Evolutionary conservation across 2,113 vertebrate genomes (phyloP), one percentile per base, ranked within the genome.

Genomic region (Catharus minimus): DNA sequence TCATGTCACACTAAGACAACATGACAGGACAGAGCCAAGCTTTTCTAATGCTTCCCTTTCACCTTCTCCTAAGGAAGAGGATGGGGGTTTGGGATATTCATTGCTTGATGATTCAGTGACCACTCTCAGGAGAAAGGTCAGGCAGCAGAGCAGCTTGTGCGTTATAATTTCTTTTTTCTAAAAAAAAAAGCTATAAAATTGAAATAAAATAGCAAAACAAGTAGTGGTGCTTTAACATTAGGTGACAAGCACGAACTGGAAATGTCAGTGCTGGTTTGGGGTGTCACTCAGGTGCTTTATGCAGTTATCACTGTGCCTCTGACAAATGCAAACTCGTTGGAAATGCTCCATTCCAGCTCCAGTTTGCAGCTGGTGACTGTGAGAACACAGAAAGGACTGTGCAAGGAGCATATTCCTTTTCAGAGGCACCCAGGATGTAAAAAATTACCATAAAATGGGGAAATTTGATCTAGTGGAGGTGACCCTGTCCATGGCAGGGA

Each of bases 1-100:
- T 97, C 93, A 96, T 97, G 95, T 98, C 97, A 97, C 95, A 67
- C 67, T 86, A 87, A 82, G 93, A 94, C 95, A 96, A 95, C 43
- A 69, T 96, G 98, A 97, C 97, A 98, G 95, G 96, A 94, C 90
- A 86, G 90, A 53, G 68, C 75, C 89, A 90, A 92, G 88, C 88
- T 96, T 93, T 97, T 68, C 92, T 91, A 86, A 90, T 64, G 57
- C 57, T 76, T 66, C 52, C 68, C 52, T n/a, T 79, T 90, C 65
- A 44, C 73, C 81, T 86, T 53, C 93, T 96, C 80, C 91, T 96
- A 82, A 94, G 95, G 87, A 95, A 89, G 76, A 46, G 21, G 62
- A 41, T 49, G 67, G 82, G 89, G 56, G 26, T 19, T 11, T 44
- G 64, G 30, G 38, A 6, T 52, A 36, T 60, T 65, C 26, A 10